Evolutionary conservation across 2,113 vertebrate species (phyloP), one percentile per base, ranked within the genome.

Genomic region (Struthidea cinerea): DNA sequence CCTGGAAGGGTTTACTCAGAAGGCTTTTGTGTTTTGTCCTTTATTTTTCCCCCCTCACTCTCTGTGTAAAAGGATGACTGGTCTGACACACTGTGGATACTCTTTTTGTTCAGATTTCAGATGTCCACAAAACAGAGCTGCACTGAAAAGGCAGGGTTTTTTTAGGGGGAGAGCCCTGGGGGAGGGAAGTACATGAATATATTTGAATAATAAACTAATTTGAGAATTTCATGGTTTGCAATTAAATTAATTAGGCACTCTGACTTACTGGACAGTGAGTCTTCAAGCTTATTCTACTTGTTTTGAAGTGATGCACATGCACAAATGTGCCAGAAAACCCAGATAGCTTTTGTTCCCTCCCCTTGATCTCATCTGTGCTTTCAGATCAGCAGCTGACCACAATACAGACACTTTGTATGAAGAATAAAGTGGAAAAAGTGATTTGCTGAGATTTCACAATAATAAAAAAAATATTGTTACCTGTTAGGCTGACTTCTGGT

Each of bases 181-280:
- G 79, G 39, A 95, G 37, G 49, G 39, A 92, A 92, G 33, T 44
- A 17, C 67, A 49, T 91, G 94, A 97, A 96, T 96, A 96, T 59
- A 97, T 95, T 95, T 94, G 90, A 96, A 95, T 96, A 96, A 94
- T 93, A 93, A 88, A 94, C 59, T 90, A 90, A 96, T 89, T 74
- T 93, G 75, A 92, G 56, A 83, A 89, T 94, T 78, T 92, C n/a
- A 86, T 88, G 76, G 65, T 73, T 94, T 87, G 73, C 44, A 95
- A 71, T 93, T 93, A 90, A 92, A 78, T 89, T 94, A 96, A 96
- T 94, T 93, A 95, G 71, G 79, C 64, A 56, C 42, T 89, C 83
- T 68, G 76, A 88, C 68, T 93, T 75, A 68, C 52, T 91, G 93
- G 90, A 67, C 84, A 97, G 55, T 67, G 71, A 77, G 52, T 94